Evolutionary conservation across 2,797 vertebrate species (phyloP), one percentile per base, ranked within the genome.

Genomic region (Pachyuromys duprasi): DNA sequence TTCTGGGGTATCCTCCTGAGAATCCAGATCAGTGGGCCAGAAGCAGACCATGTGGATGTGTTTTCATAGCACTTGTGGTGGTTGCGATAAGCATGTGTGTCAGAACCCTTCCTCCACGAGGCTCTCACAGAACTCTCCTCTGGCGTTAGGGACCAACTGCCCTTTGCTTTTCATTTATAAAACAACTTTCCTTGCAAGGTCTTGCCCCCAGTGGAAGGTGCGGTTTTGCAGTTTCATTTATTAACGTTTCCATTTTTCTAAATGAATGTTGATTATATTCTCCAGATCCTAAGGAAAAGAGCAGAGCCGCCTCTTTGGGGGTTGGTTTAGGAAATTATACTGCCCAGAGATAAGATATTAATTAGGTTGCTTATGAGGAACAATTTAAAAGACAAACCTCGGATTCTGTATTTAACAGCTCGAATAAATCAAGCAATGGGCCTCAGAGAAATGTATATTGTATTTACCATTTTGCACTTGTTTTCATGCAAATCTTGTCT

Each of bases 311-410:
- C 79, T 90, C 91, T 97, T 90, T 96, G 72, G 87, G 67, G 53
- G 18, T 60, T 89, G 81, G 31, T 95, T 97, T 95, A 95, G 95
- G 92, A 97, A 93, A 94, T 91, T 81, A 20, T 88, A 65, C 75
- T 89, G 36, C 39, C 72, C 88, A 95, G 95, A 95, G 95, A 95
- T 62, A 89, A 79, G 74, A 93, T 91, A 95, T 84, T 96, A 95
- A 96, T 97, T 97, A 97, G 93, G 74, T 69, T 26, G 36, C 94
- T 95, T 95, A 94, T 93, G 60, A 91, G 42, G 70, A 89, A 96
- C 95, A 95, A 87, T 82, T 92, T 82, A 75, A 92, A 91, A 94
- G 80, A 36, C 33, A 91, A 94, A 93, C 63, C 55, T 53, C 92
- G 63, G n/a, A 67, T 96, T 96, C 60, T 95, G 65, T 83, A 53